These are phyloP conservation scores for Drosophila pseudotalamancana DNA, from an alignment of 2,888 invertebrate species.

Conservation along the genomic window DNA sequence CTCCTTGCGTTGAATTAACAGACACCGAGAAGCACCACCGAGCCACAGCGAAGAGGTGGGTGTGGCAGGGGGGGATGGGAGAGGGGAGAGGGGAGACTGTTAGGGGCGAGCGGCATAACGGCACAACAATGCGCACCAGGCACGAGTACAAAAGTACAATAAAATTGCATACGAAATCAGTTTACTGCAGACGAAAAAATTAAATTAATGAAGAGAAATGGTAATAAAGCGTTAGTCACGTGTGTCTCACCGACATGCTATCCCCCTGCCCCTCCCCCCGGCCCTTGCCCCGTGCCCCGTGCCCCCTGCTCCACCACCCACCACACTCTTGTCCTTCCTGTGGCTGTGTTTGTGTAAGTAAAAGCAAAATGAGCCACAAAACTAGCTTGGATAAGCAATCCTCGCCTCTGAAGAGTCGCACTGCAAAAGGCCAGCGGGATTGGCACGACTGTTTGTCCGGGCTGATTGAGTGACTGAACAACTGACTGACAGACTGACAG, in stretches of 20 bases:
- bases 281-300: not conserved
- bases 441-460: slow-evolving; percentile 1
- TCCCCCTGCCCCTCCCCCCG: not conserved
- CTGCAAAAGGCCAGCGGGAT: slow-evolving; percentile 3
- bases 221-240: slow-evolving; percentile 80
- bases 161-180: slow-evolving; percentile 80
- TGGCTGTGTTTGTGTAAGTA: slow-evolving; percentile 7
- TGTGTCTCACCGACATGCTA: slow-evolving; percentile 55
- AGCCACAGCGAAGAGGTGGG: slow-evolving; percentile 20
- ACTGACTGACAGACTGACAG: not conserved
- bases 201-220: slow-evolving; percentile 79
- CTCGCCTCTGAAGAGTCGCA: slow-evolving; percentile 11
- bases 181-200: slow-evolving; percentile 79
- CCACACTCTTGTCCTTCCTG: not conserved
- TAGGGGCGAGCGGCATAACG: slow-evolving; percentile 53
- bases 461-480: not conserved
- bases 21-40: slow-evolving; percentile 62
- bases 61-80: not conserved
- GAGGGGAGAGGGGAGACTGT: not conserved
- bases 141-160: slow-evolving; percentile 80
- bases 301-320: not conserved
- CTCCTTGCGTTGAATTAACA: slow-evolving; percentile 66
- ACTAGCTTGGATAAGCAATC: slow-evolving; percentile 40
- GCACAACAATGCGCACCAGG: slow-evolving; percentile 78
- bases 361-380: slow-evolving; percentile 28